phyloP scores from a whole-genome alignment of 1,140 invertebrate genomes.

The Drosophila tristis region DNA sequence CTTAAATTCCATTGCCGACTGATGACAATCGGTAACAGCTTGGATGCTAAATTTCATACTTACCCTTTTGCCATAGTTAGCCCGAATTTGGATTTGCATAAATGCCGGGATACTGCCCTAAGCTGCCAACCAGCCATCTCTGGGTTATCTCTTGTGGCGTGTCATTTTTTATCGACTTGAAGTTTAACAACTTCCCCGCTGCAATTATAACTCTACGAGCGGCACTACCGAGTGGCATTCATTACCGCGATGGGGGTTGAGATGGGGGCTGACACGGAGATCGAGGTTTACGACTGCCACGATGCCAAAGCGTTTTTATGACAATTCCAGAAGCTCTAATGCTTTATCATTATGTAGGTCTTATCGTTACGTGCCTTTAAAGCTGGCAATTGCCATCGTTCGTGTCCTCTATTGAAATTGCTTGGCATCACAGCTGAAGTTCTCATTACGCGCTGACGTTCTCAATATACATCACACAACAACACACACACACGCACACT shows the following conservation, averaged over 20 bases:
- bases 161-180: conserved; percentile 33
- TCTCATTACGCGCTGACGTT: conserved; percentile 71
- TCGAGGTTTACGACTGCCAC: conserved; percentile 32
- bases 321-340: conserved; percentile 34
- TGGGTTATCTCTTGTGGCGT: conserved; percentile 9
- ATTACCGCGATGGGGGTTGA: neutral
- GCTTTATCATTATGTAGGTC: conserved; percentile 42
- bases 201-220: conserved; percentile 53
- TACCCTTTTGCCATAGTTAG: conserved; percentile 49
- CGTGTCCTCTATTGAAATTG: conserved; percentile 79
- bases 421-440: conserved; percentile 74
- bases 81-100: conserved; percentile 66
- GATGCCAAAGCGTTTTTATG: conserved; percentile 49
- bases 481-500: conserved; percentile 26
- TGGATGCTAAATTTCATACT: conserved; percentile 42
- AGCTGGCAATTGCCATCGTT: conserved; percentile 70
- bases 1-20: conserved; percentile 61
- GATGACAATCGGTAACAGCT: conserved; percentile 63
- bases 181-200: conserved; percentile 32
- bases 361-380: conserved; percentile 53
- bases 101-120: conserved; percentile 30
- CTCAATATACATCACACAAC: conserved; percentile 60
- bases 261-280: neutral
- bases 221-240: neutral
- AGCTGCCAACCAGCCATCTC: conserved; percentile 16